These are phyloP conservation scores for Dendrocopos noguchii DNA, from an alignment of 2,113 vertebrate species.

Conservation along the genomic window DNA sequence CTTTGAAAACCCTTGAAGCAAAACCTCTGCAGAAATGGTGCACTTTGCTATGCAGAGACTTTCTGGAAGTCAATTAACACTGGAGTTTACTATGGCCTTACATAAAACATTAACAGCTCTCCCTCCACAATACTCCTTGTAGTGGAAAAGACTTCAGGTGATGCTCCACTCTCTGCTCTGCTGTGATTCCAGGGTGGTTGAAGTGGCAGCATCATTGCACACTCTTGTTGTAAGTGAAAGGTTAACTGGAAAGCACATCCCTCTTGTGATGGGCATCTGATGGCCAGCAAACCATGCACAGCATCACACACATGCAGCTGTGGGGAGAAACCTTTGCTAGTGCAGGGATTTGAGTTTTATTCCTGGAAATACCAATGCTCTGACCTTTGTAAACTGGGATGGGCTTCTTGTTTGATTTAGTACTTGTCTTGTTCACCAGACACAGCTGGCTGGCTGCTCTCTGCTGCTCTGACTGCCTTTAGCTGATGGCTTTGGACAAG, in stretches of 20 bases:
- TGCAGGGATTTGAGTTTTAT: neutral
- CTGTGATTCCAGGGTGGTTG: accelerated
- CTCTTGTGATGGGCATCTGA: accelerated
- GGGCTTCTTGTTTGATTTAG: neutral
- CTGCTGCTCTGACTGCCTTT: neutral
- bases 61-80: neutral
- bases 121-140: neutral
- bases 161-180: neutral
- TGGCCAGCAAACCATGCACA: accelerated
- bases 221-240: no score
- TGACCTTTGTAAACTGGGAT: neutral
- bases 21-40: neutral
- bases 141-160: neutral
- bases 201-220: accelerated
- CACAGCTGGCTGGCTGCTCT: neutral
- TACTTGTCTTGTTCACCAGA: neutral
- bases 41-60: neutral
- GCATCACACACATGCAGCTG: neutral
- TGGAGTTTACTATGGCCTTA: neutral
- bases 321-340: neutral
- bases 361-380: neutral
- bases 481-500: slow-evolving; percentile 46
- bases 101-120: neutral
- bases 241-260: accelerated
- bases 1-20: neutral